Base-by-base conservation (phyloP, 2,113 vertebrate genomes). In the Apteryx owenii region DNA sequence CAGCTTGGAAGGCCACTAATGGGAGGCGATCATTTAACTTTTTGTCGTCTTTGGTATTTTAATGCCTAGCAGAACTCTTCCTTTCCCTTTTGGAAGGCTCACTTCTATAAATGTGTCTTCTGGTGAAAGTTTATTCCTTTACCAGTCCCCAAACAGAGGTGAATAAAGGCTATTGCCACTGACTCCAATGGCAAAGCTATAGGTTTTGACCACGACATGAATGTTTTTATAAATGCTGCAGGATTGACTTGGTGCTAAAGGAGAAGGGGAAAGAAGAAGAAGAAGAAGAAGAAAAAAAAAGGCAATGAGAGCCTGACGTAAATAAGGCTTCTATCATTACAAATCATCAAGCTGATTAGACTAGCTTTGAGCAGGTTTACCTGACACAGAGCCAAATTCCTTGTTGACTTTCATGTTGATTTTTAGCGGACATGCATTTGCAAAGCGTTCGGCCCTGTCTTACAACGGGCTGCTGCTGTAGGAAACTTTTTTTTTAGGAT, bases 141-240 rank as follows among this genome's bases (percentile, higher is more conserved):
- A 12, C 22, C 53, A 53, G 6, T 6, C 53, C 48, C 5, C 65
- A 64, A 56, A 58, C 71, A 48, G 40, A n/a, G 44, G 21, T 5
- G 33, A 23, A 5, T 46, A 16, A 66, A 78, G 40, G 60, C 23
- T 0, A 7, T 18, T 38, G 73, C 33, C 65, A 9, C 73, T 2
- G 0, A 38, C 2, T 1, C 28, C 22, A 1, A 23, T 5, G 48
- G 66, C n/a, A n/a, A 29, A 72, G 62, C 44, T 0, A 0, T 9
- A 16, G n/a, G 9, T 19, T 93, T 50, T 42, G 68, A 28, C 36
- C 72, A 1, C 1, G 3, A 6, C 0, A 2, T 9, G 70, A 65
- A 12, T 48, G 15, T 13, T 90, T 42, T 17, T 33, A 56, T 66
- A 5, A 31, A 46, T 0, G 5, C 60, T 4, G 13, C 1, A 8